phyloP scores from a whole-genome alignment of 2,113 vertebrate species.

The Rutilus rutilus region DNA sequence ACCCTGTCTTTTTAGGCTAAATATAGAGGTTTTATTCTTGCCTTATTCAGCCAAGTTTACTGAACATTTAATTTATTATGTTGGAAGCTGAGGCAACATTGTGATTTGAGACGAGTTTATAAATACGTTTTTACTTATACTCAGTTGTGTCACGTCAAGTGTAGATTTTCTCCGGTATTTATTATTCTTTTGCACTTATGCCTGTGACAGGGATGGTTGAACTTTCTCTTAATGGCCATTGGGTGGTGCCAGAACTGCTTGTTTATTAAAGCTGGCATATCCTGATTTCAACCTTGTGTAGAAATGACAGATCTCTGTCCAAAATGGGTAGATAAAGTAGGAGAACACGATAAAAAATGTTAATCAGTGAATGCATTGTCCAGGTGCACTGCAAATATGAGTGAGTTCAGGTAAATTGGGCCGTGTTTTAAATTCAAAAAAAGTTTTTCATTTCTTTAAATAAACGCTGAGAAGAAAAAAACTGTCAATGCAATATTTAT shows the following conservation, averaged over 20 bases:
- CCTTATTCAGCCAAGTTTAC: conserved; percentile 3
- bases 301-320: not conserved
- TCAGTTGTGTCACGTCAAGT: not conserved
- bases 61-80: not conserved
- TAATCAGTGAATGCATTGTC: not conserved
- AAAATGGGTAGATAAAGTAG: not conserved
- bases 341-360: not conserved
- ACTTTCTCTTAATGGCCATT: not conserved
- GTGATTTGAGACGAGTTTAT: not conserved
- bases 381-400: not conserved
- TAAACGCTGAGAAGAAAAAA: too few relatives aligned
- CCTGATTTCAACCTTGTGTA: not conserved
- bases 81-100: not conserved
- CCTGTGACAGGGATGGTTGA: not conserved
- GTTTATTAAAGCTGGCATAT: not conserved
- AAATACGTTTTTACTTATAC: not conserved
- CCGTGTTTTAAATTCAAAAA: not conserved
- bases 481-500: too few relatives aligned
- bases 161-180: not conserved
- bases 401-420: not conserved
- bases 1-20: conserved; percentile 10
- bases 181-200: not conserved
- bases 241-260: conserved; percentile 14
- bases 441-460: too few relatives aligned
- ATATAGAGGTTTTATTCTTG: conserved; percentile 1